Evolutionary conservation across 1,140 invertebrate species (phyloP), one percentile per base, ranked within the genome.

Genomic region (Ostrea edulis): DNA sequence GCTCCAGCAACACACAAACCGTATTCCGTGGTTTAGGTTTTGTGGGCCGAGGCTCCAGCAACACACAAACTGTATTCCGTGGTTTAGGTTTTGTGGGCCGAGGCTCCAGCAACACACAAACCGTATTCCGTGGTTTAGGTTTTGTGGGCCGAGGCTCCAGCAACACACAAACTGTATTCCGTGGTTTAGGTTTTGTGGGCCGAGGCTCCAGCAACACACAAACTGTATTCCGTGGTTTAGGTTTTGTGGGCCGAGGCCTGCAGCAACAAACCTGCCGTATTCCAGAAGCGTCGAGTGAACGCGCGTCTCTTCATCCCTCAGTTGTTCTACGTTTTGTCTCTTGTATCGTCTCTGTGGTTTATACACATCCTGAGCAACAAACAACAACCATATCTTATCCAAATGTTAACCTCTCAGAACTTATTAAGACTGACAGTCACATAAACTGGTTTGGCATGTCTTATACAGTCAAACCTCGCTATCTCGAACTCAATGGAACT

Each of bases 241-340:
- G 5, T 44, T 44, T 44, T 44, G 35, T 44, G 35, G 35, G 35
- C 5, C 35, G 35, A 44, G 25, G 68, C 71, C 25, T 11, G 14
- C n/a, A 25, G 14, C 8, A 83, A n/a, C 52, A 58, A 58, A 95
- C 95, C 94, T 94, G 52, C 95, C 96, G 93, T 96, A 96, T 92
- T 96, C 96, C 54, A 96, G 90, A 5, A 96, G 91, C 22, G 96
- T 96, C 29, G 95, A 96, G 81, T 95, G 95, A 17, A 96, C 95
- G 86, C 94, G 89, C 0, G 92, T 91, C 62, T 95, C 93, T 87
- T 95, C 95, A 87, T 95, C 95, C 58, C 90, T 89, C 14, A 95
- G 84, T 82, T 93, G 94, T 52, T 94, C 91, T 44, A 92, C 91
- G 82, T 95, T 94, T 87, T 94, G 94, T 35, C 95, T 92, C 53